A percentile compares a stretch with the other conserved stretches of the same genome.
Conservation (phyloP, 2,113 vertebrate genomes). For the Anhinga anhinga region DNA sequence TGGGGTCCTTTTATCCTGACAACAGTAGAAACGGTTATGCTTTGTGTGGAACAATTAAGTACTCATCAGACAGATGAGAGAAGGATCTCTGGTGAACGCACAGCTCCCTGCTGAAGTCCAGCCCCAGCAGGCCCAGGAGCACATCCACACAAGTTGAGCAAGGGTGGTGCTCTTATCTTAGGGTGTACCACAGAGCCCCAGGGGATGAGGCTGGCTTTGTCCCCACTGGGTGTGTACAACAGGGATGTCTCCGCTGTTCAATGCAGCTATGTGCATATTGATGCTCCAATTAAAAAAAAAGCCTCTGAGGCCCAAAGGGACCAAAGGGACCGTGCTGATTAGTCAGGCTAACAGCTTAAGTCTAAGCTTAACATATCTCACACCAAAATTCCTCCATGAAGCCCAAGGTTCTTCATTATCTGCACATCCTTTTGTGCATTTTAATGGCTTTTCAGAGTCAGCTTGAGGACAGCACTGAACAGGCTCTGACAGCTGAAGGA, state of each 20-base stretch:
- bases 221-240: neutral
- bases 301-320: neutral
- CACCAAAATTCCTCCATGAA: neutral
- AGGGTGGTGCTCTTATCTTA: neutral
- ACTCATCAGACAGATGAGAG: neutral
- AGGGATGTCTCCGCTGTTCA: neutral
- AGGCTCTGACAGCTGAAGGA: neutral
- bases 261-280: neutral
- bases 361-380: neutral
- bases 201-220: neutral
- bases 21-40: neutral
- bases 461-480: neutral
- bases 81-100: neutral
- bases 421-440: neutral
- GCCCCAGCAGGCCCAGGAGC: neutral
- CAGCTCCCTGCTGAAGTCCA: neutral
- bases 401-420: neutral
- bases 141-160: neutral
- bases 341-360: neutral
- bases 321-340: neutral
- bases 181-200: neutral
- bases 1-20: neutral
- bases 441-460: constrained; percentile 4
- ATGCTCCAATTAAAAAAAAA: neutral
- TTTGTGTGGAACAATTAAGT: neutral